Base-by-base conservation (phyloP, 2,888 invertebrate genomes). In the Gibbula magus region DNA sequence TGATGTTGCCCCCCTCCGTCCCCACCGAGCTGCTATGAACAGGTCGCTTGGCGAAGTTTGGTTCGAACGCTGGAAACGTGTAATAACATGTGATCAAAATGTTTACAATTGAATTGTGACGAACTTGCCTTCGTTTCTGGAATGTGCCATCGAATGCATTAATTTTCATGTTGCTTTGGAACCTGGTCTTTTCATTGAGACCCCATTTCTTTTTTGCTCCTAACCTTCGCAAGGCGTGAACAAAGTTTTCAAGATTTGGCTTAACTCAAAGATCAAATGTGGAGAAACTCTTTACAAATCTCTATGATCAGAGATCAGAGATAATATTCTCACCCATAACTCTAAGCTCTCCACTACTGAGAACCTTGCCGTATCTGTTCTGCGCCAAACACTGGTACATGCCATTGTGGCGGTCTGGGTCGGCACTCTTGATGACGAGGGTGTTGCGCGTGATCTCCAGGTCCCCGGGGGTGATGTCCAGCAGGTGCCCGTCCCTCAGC, bases 371-470 rank as follows among this genome's bases (percentile, higher is more conserved):
- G 70, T 91, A 84, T 0, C 79, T 78, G 73, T 99, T 99, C 80
- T 94, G 74, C 0, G 98, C 98, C 88, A 96, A 95, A 92, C 99
- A 99, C 90, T 99, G 98, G 92, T 96, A 99, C 97, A 98, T 98
- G 45, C 97, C 99, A 77, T 96, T 96, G 93, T 99, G 98, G 87
- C 95, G 74, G n/a, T 75, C 79, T 1, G 85, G 80, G 52, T 87
- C 82, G 0, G 87, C 79, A 39, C 82, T 82, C 7, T 73, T 56
- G 32, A 92, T 90, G 29, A 82, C 82, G 76, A 91, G 77, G 16
- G 82, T 78, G 75, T 91, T 91, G 29, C 75, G 77, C 29, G 73
- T 61, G 16, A 87, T 75, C 32, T 84, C 84, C 18, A 88, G 80
- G 13, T 84, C 81, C 8, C 82, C 84, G 4, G 75, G 70, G 39